phyloP scores from a whole-genome alignment of 1,140 invertebrate species.

The Goniozus legneri region DNA sequence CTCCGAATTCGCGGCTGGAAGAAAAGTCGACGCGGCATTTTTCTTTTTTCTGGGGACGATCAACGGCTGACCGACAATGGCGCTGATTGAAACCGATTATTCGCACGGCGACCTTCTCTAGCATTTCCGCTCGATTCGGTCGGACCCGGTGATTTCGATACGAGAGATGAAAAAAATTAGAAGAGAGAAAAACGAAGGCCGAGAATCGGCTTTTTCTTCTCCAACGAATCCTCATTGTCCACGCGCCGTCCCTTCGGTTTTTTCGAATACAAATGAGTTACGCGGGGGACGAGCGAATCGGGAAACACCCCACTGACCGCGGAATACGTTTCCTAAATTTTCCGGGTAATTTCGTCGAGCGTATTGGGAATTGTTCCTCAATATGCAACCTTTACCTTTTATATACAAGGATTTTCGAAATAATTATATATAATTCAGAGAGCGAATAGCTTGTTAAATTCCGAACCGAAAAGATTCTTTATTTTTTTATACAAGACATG shows the following conservation, averaged over 20 bases:
- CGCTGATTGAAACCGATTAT: constrained; percentile 51
- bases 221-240: constrained; percentile 21
- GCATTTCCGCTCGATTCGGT: constrained; percentile 42
- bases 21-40: too few species aligned
- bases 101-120: constrained; percentile 33
- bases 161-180: constrained; percentile 36
- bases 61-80: constrained; percentile 41
- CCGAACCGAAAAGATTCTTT: too few species aligned
- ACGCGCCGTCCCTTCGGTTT: constrained; percentile 20
- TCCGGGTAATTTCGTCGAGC: too few species aligned
- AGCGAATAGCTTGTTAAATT: too few species aligned
- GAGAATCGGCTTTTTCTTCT: constrained; percentile 26
- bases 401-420: too few species aligned
- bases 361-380: too few species aligned
- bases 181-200: constrained; percentile 13
- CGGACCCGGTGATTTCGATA: constrained; percentile 47
- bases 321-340: too few species aligned
- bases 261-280: constrained; percentile 27
- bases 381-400: too few species aligned
- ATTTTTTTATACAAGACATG: too few species aligned
- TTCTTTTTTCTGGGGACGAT: constrained; percentile 2
- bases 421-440: too few species aligned
- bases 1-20: too few species aligned
- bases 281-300: constrained; percentile 4
- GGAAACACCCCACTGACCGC: constrained; percentile 6